Conservation (phyloP, 2,888 invertebrate species). For the Drosophila falleni region DNA sequence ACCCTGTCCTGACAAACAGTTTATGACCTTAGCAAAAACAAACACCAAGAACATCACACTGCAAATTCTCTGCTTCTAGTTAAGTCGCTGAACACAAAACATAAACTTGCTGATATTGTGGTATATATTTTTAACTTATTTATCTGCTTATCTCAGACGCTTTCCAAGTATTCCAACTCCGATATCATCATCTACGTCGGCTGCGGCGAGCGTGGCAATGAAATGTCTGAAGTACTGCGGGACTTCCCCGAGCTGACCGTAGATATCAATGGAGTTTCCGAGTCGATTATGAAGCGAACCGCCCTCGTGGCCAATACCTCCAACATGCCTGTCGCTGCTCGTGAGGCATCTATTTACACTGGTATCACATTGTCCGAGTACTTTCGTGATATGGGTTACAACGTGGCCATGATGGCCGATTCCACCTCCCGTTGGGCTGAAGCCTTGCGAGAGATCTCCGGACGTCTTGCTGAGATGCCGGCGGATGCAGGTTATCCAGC, state of each 20-base stretch:
- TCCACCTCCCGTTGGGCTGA: constrained; percentile 99
- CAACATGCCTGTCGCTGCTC: constrained; percentile 99
- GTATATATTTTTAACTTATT: no score
- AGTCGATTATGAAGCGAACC: constrained; percentile 99
- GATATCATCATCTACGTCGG: constrained; percentile 99
- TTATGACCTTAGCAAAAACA: no score
- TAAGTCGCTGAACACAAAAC: no score
- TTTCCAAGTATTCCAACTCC: constrained; percentile 99
- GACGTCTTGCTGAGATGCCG: constrained; percentile 99
- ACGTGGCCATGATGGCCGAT: constrained; percentile 99
- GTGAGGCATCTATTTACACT: constrained; percentile 99
- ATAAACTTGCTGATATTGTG: no score
- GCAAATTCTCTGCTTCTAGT: no score
- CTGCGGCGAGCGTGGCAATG: constrained; percentile 99
- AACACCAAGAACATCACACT: no score
- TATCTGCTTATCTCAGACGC: constrained; percentile 87
- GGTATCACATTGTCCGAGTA: constrained; percentile 99
- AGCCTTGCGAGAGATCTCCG: constrained; percentile 99
- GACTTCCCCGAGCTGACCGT: constrained; percentile 99
- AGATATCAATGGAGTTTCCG: constrained; percentile 97
- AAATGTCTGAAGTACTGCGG: constrained; percentile 99
- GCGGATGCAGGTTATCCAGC: constrained; percentile 99
- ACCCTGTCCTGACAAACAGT: no score
- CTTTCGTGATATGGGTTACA: constrained; percentile 99
- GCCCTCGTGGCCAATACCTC: constrained; percentile 99